Evolutionary conservation across 2,888 invertebrate genomes (phyloP).

Genomic region (Petrolisthes cinctipes): DNA sequence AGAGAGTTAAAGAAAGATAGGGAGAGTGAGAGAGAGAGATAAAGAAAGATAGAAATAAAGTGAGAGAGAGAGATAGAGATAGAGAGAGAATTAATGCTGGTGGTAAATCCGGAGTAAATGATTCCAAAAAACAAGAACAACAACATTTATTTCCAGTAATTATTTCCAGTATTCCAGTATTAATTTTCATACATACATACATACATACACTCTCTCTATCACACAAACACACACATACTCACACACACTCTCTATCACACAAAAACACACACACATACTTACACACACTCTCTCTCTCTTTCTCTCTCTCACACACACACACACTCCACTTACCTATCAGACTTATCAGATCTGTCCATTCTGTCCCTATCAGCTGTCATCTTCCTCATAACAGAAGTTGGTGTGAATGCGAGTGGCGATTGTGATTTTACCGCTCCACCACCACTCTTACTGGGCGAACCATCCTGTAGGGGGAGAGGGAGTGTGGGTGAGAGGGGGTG

Average conservation of each 20-base stretch:
- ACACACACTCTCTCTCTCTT: not conserved
- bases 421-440: slow-evolving; percentile 49
- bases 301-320: not conserved
- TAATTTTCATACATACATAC: no score
- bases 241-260: no score
- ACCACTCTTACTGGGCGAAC: slow-evolving; percentile 56
- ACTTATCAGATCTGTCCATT: slow-evolving; percentile 38
- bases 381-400: slow-evolving; percentile 92
- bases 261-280: no score
- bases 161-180: no score
- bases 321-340: slow-evolving; percentile 49
- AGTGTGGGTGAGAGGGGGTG: not conserved
- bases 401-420: slow-evolving; percentile 87
- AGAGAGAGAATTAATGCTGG: not conserved
- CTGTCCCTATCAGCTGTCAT: slow-evolving; percentile 83
- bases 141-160: no score
- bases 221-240: no score
- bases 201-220: no score
- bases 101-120: not conserved
- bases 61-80: not conserved
- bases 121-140: not conserved
- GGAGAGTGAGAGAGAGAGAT: not conserved
- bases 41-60: not conserved
- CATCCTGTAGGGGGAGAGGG: slow-evolving; percentile 45
- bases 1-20: not conserved